These are phyloP conservation scores for Atherinomorus stipes DNA, from an alignment of 2,113 vertebrate species.

Conservation along the genomic window DNA sequence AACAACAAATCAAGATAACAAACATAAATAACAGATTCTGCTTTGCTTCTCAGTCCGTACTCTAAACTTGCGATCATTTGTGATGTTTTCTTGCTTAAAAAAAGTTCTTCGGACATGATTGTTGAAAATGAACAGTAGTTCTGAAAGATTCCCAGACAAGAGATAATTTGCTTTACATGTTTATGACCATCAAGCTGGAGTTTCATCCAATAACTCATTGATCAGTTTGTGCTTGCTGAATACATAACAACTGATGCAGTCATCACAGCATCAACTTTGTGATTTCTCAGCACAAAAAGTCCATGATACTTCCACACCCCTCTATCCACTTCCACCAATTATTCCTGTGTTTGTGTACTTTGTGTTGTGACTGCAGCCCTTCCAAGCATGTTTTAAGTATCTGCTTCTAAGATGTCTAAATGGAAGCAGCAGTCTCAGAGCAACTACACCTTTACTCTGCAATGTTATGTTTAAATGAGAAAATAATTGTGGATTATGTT, in stretches of 20 bases:
- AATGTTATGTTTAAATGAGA: background rate
- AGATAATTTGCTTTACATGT: conserved; percentile 22
- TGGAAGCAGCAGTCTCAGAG: conserved; percentile 44
- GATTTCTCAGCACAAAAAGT: conserved; percentile 72
- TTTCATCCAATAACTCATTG: conserved; percentile 45
- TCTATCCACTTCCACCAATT: conserved; percentile 25
- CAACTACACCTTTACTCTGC: conserved; percentile 1
- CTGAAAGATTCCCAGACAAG: conserved; percentile 20
- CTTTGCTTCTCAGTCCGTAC: background rate
- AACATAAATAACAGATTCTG: conserved; percentile 48
- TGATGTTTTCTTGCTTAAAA: background rate
- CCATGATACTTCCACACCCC: conserved; percentile 15
- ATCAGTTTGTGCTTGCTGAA: conserved; percentile 59
- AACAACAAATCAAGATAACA: conserved; percentile 69
- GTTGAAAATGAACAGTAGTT: background rate
- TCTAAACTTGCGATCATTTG: background rate
- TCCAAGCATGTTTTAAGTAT: conserved; percentile 23
- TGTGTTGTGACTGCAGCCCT: conserved; percentile 27
- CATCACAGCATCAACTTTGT: conserved; percentile 39
- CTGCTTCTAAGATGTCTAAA: conserved; percentile 41
- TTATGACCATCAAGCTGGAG: conserved; percentile 17
- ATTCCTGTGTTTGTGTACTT: background rate
- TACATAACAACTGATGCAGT: conserved; percentile 63
- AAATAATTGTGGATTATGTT: conserved; percentile 23
- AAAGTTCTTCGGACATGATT: background rate